phyloP scores from a whole-genome alignment of 2,888 invertebrate species.

The Fragum fragum region DNA sequence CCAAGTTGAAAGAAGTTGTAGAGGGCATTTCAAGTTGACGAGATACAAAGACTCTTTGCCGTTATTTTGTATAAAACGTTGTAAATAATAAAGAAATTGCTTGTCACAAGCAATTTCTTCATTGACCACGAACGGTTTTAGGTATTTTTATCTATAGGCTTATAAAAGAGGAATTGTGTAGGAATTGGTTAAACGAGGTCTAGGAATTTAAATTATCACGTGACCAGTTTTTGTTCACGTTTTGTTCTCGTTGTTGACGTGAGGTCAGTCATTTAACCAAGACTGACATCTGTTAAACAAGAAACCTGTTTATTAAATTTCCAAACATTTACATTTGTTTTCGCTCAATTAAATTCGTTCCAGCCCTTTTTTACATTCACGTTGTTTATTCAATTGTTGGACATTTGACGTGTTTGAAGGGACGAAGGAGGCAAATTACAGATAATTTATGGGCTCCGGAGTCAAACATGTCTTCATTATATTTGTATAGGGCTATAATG shows the following conservation, averaged over 20 bases:
- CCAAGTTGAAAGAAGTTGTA: too few species aligned
- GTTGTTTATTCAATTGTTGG: slow-evolving; percentile 20
- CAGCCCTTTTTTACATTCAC: slow-evolving; percentile 21
- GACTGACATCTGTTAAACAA: slow-evolving; percentile 18
- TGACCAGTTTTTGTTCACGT: background rate
- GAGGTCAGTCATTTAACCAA: slow-evolving; percentile 15
- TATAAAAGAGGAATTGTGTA: too few species aligned
- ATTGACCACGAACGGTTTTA: too few species aligned
- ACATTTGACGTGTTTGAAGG: slow-evolving; percentile 24
- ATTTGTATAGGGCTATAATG: slow-evolving; percentile 12
- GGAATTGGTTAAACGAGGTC: background rate
- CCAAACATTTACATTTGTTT: slow-evolving; percentile 34
- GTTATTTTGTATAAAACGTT: too few species aligned
- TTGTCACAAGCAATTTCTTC: too few species aligned
- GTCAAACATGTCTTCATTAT: slow-evolving; percentile 31
- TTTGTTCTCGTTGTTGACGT: slow-evolving; percentile 5
- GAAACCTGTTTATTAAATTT: slow-evolving; percentile 32
- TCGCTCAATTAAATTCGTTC: slow-evolving; percentile 32
- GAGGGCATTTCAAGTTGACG: too few species aligned
- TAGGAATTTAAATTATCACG: background rate
- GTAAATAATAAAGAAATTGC: too few species aligned
- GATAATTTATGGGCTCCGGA: slow-evolving; percentile 26
- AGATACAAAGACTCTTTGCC: too few species aligned
- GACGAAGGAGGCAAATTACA: slow-evolving; percentile 21
- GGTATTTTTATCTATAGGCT: too few species aligned